phyloP scores from a whole-genome alignment of 2,888 invertebrate species.

The Epinotia nisella region DNA sequence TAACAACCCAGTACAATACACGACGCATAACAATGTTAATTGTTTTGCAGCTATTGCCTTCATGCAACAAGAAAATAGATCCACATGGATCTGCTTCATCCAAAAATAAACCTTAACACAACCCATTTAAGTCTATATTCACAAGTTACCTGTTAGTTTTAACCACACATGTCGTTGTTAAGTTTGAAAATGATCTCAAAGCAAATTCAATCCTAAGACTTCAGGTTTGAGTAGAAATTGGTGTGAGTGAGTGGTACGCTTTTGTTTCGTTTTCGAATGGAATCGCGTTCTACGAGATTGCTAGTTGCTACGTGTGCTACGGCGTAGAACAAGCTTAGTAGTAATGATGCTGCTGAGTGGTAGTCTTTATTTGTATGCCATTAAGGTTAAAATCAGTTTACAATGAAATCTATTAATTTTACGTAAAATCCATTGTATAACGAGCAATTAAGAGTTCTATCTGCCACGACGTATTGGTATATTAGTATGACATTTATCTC shows the following conservation, averaged over 20 bases:
- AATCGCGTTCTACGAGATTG: conserved; percentile 10
- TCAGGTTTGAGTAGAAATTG: background rate
- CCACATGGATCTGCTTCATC: background rate
- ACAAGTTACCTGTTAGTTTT: background rate
- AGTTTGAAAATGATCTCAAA: background rate
- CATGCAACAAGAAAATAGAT: background rate
- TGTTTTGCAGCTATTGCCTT: conserved; percentile 18
- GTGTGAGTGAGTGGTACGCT: background rate
- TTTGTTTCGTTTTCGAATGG: background rate
- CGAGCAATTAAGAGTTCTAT: no score
- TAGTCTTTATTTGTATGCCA: background rate
- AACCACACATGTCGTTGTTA: background rate
- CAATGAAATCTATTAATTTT: background rate
- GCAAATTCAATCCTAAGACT: background rate
- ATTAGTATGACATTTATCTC: no score
- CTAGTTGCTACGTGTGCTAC: conserved; percentile 30
- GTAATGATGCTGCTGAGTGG: background rate
- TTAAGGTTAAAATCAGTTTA: background rate
- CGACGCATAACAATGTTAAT: conserved; percentile 23
- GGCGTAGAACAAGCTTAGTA: conserved; percentile 17
- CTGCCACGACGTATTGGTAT: background rate
- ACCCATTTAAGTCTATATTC: background rate
- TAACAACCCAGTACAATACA: conserved; percentile 7
- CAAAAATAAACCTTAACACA: background rate
- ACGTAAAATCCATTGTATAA: no score